Conservation (phyloP, 2,797 vertebrate genomes). For the Eulemur mongoz region DNA sequence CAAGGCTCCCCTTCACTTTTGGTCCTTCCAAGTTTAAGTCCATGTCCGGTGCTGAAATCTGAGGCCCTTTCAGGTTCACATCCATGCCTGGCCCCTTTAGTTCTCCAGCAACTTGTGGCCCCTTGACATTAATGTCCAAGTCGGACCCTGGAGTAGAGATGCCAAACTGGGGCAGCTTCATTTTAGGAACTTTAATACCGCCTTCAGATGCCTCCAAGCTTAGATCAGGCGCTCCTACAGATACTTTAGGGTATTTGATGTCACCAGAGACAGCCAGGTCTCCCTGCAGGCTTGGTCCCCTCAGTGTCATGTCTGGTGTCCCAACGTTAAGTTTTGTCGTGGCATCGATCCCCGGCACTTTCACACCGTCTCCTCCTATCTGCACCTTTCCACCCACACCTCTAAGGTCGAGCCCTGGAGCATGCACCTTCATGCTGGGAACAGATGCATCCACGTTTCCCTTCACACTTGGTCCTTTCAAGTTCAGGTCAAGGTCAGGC, state of each 20-base stretch:
- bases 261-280: conserved; percentile 79
- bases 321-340: background rate
- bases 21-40: conserved; percentile 81
- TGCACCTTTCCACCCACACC: conserved; percentile 63
- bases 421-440: background rate
- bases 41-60: conserved; percentile 59
- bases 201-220: conserved; percentile 77
- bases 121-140: conserved; percentile 54
- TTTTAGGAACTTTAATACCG: conserved; percentile 83
- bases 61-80: conserved; percentile 74
- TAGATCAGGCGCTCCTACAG: background rate
- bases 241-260: conserved; percentile 61
- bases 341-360: conserved; percentile 77
- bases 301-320: conserved; percentile 80
- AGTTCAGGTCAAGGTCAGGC: conserved; percentile 75
- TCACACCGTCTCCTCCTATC: conserved; percentile 53
- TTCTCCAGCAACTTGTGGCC: conserved; percentile 73
- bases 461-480: conserved; percentile 86
- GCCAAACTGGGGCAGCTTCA: conserved; percentile 85
- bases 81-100: conserved; percentile 56
- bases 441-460: conserved; percentile 74
- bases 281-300: conserved; percentile 85
- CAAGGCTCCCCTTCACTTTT: conserved; percentile 78
- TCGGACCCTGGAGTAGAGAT: conserved; percentile 58
- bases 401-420: background rate